These are phyloP conservation scores for Siphlonurus alternatus DNA, from an alignment of 2,888 invertebrate genomes.

Conservation along the genomic window DNA sequence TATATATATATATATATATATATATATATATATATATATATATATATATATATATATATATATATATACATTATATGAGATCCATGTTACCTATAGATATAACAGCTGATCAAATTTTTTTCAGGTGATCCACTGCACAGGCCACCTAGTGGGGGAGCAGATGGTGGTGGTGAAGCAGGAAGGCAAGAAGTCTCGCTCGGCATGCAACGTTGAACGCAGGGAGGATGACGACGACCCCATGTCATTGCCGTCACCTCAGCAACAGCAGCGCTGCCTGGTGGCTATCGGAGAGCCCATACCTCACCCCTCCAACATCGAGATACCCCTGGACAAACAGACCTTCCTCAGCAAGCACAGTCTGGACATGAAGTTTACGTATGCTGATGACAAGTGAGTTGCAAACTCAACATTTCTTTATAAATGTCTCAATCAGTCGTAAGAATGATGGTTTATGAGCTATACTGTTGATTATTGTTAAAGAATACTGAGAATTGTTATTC, in stretches of 20 bases:
- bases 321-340: slow-evolving; percentile 72
- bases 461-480: no score
- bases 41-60: no score
- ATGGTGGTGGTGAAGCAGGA: slow-evolving; percentile 10
- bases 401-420: neutral
- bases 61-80: no score
- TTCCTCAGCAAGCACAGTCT: slow-evolving; percentile 82
- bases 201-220: slow-evolving; percentile 16
- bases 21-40: no score
- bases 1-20: no score
- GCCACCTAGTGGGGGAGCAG: slow-evolving; percentile 42
- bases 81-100: no score
- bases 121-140: slow-evolving; percentile 78
- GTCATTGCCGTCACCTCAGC: slow-evolving; percentile 23
- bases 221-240: slow-evolving; percentile 22
- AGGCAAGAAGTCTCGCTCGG: slow-evolving; percentile 12
- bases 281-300: slow-evolving; percentile 69
- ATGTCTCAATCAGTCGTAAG: neutral
- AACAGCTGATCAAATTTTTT: no score
- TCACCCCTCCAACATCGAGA: slow-evolving; percentile 82
- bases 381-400: slow-evolving; percentile 72
- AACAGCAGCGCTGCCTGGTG: slow-evolving; percentile 36
- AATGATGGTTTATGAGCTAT: no score
- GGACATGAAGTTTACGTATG: slow-evolving; percentile 90
- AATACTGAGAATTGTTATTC: no score